Base-by-base conservation (phyloP, 2,113 vertebrate species). In the Pachypanchax playfairii region DNA sequence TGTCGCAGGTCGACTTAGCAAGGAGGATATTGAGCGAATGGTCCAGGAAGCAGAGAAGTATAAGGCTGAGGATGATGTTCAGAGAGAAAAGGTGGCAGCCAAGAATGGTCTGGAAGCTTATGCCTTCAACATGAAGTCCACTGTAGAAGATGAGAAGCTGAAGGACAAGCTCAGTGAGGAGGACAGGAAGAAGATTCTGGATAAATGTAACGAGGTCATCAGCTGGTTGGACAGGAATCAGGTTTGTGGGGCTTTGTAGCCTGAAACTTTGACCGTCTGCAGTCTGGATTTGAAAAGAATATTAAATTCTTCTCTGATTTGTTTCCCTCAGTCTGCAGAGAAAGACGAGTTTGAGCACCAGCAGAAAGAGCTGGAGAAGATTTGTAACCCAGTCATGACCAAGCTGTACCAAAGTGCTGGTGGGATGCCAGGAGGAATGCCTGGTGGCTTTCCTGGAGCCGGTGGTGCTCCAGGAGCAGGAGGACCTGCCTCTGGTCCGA, bases 281-380 rank as follows among this genome's bases (percentile, higher is more conserved):
- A 11, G 6, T 10, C 4, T n/a, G 21, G 10, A 54, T 25, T 6
- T 22, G 9, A 6, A 2, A 15, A 18, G 33, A n/a, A 42, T 11
- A 4, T 28, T 25, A 8, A 26, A 2, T 6, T 33, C 11, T 44
- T 13, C 1, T 36, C 3, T 39, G 17, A 26, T 22, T 50, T 28
- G 3, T 62, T 35, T 17, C 44, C 38, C 5, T 43, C 49, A 92
- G 91, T 94, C 93, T 1, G 95, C 95, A 1, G 95, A 97, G 47
- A 96, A 96, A 65, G 96, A 98, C 0, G 95, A 98, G 78, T 97
- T 96, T 63, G 94, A 98, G 66, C 95, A 98, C 60, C 95, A 96
- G 67, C 95, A 96, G 89, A 97, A 96, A 20, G 95, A 98, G 69
- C 78, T 97, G 83, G 96, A 98, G 84, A 91, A 90, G 65, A 11